Base-by-base conservation (phyloP, 64 coral and sea anemone species). In the Porites lutea region DNA sequence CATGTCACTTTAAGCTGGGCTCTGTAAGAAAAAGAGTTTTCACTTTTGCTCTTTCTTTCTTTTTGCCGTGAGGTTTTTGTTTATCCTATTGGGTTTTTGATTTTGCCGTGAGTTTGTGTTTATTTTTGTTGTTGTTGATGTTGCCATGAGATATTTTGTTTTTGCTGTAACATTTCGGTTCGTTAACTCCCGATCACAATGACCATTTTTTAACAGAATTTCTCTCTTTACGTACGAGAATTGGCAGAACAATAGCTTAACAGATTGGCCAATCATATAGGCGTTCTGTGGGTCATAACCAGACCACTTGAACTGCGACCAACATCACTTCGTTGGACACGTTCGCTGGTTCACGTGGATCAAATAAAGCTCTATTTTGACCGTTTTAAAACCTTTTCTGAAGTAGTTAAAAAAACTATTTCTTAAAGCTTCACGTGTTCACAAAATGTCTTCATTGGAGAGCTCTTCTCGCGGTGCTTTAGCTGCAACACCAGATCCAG, bases 361-460 rank as follows among this genome's bases (percentile, higher is more conserved):
- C 3, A 19, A 67, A 51, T 15, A 19, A 67, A 51, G 45, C 48
- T 84, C 13, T 66, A 61, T 67, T 65, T 61, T 82, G 4, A 52
- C 21, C 4, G 46, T 82, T 55, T 65, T 27, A 4, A 14, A 59
- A 1, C 3, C 27, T 37, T 37, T 37, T 37, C 1, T 37, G 27
- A 37, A 37, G 1, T 37, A 37, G 27, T 37, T 37, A 37, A 37
- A 37, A 37, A 60, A 80, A 11, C 45, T 8, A 22, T 67, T 64
- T 8, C 45, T 84, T 21, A 7, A 51, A 8, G 22, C 37, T 21
- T 11, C 11, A 10, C 43, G 68, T 0, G 52, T 62, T 81, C 19
- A 52, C 59, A 90, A 64, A 59, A 96, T 96, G 95, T 93, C 95
- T 90, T 96, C 92, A n/a, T 90, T 55, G 59, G 95, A 92, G 50